phyloP scores from a whole-genome alignment of 2,888 invertebrate species.

The Amiota mariae region DNA sequence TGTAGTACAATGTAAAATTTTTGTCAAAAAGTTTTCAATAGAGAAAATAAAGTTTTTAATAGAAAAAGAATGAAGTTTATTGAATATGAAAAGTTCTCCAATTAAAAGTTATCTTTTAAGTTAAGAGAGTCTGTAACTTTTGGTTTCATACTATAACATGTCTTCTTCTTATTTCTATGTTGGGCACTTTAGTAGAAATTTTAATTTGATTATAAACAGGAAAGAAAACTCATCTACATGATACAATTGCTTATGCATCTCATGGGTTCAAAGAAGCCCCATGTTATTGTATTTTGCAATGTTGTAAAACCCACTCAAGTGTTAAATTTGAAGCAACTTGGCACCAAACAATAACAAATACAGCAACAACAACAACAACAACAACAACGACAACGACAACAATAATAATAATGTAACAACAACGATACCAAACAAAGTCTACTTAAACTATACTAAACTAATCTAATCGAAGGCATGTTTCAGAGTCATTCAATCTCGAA shows the following conservation, averaged over 20 bases:
- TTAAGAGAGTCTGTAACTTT: too few relatives aligned
- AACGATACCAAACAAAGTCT: background rate
- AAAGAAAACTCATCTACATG: background rate
- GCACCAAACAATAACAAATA: too few relatives aligned
- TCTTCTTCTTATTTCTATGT: too few relatives aligned
- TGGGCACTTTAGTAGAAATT: background rate
- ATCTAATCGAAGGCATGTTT: slow-evolving; percentile 31
- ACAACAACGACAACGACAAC: slow-evolving; percentile 2
- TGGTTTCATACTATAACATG: too few relatives aligned
- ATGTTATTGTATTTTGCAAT: background rate
- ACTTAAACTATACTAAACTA: slow-evolving; percentile 19
- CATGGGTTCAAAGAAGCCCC: background rate
- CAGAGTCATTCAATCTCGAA: slow-evolving; percentile 2
- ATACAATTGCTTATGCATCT: background rate
- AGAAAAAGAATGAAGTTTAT: too few relatives aligned
- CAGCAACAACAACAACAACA: too few relatives aligned
- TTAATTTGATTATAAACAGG: slow-evolving; percentile 18
- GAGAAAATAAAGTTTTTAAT: too few relatives aligned
- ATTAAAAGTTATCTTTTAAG: too few relatives aligned
- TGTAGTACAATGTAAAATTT: too few relatives aligned
- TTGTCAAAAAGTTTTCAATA: too few relatives aligned
- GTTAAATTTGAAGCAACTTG: slow-evolving; percentile 53
- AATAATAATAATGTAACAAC: slow-evolving; percentile 44
- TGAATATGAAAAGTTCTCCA: too few relatives aligned
- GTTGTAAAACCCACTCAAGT: slow-evolving; percentile 53